Base-by-base conservation (phyloP, 2,113 vertebrate genomes). In the Mola mola region DNA sequence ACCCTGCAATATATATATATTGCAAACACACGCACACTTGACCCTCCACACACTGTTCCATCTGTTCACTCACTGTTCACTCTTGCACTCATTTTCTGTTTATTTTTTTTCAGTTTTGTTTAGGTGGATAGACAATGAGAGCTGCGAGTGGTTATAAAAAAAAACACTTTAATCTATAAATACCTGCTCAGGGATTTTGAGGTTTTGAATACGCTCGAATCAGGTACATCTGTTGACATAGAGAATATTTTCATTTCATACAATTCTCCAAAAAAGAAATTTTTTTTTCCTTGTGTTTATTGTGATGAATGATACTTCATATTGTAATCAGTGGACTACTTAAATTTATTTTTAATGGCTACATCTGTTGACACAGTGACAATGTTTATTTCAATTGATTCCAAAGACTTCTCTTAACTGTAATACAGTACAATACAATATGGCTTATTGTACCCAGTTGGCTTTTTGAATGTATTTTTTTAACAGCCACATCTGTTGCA, bases 1-100 rank as follows among this genome's bases (percentile, higher is more conserved):
- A 94, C 90, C 96, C 91, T 93, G 91, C 90, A 90, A 91, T 92
- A 91, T 91, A 94, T 91, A 94, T 93, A 94, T 95, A 94, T 95
- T 93, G 92, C 92, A 42, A 55, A 72, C 11, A 34, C 26, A 63
- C 67, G 25, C 51, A 36, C 61, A 43, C 49, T 48, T 67, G 72
- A 75, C 52, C 71, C 62, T 50, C 34, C 19, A 21, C 70, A 76
- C 51, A 60, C 53, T 42, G 63, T 70, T 79, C 85, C 83, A 88
- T 86, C 87, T 87, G 85, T 86, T 87, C 69, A 46, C 19, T 61
- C 10, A 16, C 20, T 28, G 40, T 73, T 15, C 69, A 38, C 42
- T 58, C 28, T 65, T 64, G 6, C 66, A 57, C 68, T 73, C 47
- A 59, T 75, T 70, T 64, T 66, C 33, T 56, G 49, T 69, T 29